These are phyloP conservation scores for Drosophila yooni DNA, from an alignment of 2,888 invertebrate genomes.

Conservation along the genomic window DNA sequence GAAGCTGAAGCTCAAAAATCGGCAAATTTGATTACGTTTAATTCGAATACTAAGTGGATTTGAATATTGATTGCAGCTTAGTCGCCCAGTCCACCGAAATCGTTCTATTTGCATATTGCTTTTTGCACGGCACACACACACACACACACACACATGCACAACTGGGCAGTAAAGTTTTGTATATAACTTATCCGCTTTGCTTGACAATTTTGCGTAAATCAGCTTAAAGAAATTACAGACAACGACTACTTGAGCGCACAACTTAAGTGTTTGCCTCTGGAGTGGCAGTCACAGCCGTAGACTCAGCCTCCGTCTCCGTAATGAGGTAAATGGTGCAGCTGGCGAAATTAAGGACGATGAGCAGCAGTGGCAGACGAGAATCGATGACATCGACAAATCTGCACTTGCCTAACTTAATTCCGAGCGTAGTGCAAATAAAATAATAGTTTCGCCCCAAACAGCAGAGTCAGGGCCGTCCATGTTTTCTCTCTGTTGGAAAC, in stretches of 20 bases:
- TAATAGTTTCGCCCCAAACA: conserved; percentile 60
- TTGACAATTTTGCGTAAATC: conserved; percentile 72
- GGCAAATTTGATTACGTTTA: conserved; percentile 74
- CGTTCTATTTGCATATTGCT: conserved; percentile 78
- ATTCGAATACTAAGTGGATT: conserved; percentile 77
- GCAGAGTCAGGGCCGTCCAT: conserved; percentile 58
- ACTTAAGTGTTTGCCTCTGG: conserved; percentile 18
- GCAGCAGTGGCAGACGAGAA: conserved; percentile 17
- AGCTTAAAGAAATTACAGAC: conserved; percentile 77
- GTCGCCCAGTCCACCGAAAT: conserved; percentile 46
- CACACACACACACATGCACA: background rate
- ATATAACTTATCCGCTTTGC: conserved; percentile 76
- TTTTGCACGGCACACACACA: conserved; percentile 44
- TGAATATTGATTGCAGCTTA: conserved; percentile 81
- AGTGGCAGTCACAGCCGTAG: conserved; percentile 2
- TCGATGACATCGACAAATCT: conserved; percentile 63
- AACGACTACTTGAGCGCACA: conserved; percentile 31
- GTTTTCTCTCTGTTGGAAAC: conserved; percentile 38
- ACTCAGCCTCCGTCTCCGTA: background rate
- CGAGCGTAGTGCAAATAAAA: conserved; percentile 65
- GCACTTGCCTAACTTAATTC: conserved; percentile 80
- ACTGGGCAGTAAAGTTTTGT: conserved; percentile 54
- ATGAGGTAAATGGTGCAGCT: conserved; percentile 24
- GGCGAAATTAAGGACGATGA: conserved; percentile 33
- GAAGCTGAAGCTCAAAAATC: conserved; percentile 58